Percentiles rank a stretch among this genome's conserved stretches.
Conservation (phyloP, 2,888 invertebrate genomes). For the Nomada hirtipes region DNA sequence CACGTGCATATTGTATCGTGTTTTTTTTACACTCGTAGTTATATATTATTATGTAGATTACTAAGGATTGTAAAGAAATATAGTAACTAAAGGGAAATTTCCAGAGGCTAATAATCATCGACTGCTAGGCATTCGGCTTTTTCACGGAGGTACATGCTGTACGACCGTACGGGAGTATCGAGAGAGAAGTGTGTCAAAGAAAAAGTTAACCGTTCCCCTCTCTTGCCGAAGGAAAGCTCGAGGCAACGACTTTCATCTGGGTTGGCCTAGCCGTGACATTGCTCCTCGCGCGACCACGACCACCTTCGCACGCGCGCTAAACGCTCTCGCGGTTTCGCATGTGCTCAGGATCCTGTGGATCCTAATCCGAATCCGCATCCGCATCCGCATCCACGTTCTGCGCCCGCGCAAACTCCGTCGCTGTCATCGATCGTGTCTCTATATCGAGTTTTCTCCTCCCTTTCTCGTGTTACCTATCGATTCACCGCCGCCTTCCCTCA, state of each 20-base stretch:
- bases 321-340: neutral
- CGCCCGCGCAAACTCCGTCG: constrained; percentile 33
- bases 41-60: no score
- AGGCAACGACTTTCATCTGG: constrained; percentile 49
- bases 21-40: neutral
- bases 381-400: neutral
- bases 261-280: constrained; percentile 79
- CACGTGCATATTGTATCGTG: no score
- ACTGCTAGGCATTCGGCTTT: neutral
- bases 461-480: neutral
- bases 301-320: no score
- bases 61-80: no score
- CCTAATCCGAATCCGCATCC: no score
- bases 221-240: constrained; percentile 21
- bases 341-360: neutral
- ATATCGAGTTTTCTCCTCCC: neutral
- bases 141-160: constrained; percentile 10
- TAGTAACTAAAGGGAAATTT: neutral
- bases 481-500: neutral
- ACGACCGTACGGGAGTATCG: constrained; percentile 9
- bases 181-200: constrained; percentile 76
- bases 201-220: constrained; percentile 64
- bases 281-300: constrained; percentile 61
- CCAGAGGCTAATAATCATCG: neutral
- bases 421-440: neutral